Evolutionary conservation across 2,113 vertebrate genomes (phyloP).

Genomic region (Formicarius rufipectus): DNA sequence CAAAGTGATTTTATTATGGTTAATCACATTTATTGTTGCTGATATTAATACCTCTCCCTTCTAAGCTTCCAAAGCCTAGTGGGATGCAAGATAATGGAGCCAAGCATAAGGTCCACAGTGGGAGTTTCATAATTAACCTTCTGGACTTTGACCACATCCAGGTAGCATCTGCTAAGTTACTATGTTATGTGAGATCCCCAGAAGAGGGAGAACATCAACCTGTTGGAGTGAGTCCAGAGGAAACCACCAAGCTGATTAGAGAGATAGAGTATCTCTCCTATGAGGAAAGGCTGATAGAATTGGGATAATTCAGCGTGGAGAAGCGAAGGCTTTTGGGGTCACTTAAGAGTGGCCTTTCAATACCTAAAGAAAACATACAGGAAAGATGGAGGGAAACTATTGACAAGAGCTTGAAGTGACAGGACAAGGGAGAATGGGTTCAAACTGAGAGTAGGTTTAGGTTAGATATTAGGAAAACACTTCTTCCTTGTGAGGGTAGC

Average conservation of each 20-base stretch:
- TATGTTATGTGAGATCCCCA: background rate
- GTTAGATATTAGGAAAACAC: background rate
- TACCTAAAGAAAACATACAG: background rate
- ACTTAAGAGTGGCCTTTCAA: background rate
- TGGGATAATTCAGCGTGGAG: background rate
- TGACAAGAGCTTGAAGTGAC: background rate
- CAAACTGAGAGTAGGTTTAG: background rate
- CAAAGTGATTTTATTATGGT: background rate
- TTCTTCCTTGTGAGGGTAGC: background rate
- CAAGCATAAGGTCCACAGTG: background rate
- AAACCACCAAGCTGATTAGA: background rate
- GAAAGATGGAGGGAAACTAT: background rate
- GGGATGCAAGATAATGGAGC: background rate
- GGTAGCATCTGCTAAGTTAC: background rate
- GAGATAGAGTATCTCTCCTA: background rate
- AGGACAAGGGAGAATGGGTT: background rate
- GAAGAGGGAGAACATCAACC: background rate
- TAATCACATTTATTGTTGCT: background rate
- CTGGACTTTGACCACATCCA: background rate
- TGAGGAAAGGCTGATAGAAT: background rate
- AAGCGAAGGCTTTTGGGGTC: background rate
- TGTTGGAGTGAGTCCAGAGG: background rate
- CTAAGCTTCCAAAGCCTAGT: background rate
- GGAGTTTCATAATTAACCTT: background rate
- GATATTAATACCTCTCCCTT: background rate